Evolutionary conservation across 37 sponge, comb jelly and placozoan species (phyloP).

Genomic region (Hexactinellida sp.): DNA sequence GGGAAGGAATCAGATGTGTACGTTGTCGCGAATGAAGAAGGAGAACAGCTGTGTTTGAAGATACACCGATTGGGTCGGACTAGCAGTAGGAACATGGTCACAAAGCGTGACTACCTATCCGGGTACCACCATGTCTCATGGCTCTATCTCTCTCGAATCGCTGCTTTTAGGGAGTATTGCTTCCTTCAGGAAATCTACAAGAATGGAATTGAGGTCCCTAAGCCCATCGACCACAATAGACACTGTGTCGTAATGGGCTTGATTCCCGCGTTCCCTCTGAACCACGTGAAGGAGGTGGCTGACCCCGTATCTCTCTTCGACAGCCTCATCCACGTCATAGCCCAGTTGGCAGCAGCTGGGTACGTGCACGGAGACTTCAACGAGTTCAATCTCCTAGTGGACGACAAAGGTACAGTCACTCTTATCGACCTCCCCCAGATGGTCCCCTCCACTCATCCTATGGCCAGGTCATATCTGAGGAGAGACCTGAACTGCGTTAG

Average conservation of each 20-base stretch:
- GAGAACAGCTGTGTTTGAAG: constrained; percentile 72
- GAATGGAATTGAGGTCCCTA: constrained; percentile 75
- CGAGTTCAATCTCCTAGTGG: constrained; percentile 85
- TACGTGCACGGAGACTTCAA: constrained; percentile 98
- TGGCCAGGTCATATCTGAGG: constrained; percentile 94
- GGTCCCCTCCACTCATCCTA: constrained; percentile 79
- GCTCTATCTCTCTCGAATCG: constrained; percentile 84
- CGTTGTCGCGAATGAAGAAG: constrained; percentile 63
- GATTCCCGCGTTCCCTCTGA: constrained; percentile 81
- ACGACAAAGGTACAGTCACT: constrained; percentile 61
- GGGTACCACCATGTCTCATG: constrained; percentile 66
- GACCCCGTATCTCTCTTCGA: constrained; percentile 40
- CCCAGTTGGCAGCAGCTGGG: constrained; percentile 60
- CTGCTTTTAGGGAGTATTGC: constrained; percentile 84
- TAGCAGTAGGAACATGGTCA: constrained; percentile 81
- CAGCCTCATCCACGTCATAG: constrained; percentile 61
- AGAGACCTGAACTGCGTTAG: constrained; percentile 85
- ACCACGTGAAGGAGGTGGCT: constrained; percentile 42
- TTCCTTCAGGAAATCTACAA: constrained; percentile 74
- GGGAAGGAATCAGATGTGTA: constrained; percentile 99
- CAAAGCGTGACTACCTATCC: constrained; percentile 90
- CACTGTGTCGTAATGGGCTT: constrained; percentile 96
- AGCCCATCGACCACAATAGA: constrained; percentile 81
- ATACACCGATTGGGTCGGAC: constrained; percentile 87
- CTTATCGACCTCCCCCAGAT: constrained; percentile 98